Conservation (phyloP, 2,797 vertebrate species). For the Tenualosa thibaudeaui region DNA sequence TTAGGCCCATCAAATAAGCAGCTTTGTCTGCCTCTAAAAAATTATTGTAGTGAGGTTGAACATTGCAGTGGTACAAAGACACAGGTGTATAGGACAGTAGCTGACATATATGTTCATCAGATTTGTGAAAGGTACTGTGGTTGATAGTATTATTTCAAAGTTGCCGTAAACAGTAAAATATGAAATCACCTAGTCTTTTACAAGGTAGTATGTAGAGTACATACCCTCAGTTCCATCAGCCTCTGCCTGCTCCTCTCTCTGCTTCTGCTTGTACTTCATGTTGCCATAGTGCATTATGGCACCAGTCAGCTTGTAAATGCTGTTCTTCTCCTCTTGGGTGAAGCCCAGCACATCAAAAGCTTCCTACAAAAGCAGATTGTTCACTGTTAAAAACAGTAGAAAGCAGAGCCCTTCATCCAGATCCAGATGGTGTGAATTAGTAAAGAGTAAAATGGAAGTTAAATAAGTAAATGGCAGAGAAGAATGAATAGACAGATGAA, state of each 20-base stretch:
- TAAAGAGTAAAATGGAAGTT: no score
- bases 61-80: background rate
- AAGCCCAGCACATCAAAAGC: slow-evolving; percentile 78
- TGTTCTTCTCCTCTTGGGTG: slow-evolving; percentile 78
- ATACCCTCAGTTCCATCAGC: slow-evolving; percentile 83
- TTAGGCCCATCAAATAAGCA: slow-evolving; percentile 66
- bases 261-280: slow-evolving; percentile 84
- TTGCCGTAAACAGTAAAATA: no score
- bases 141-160: no score
- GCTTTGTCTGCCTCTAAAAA: slow-evolving; percentile 62
- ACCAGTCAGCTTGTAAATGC: slow-evolving; percentile 79
- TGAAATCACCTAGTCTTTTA: no score
- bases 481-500: no score
- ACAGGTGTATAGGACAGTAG: no score
- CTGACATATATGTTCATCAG: no score
- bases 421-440: background rate
- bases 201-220: background rate
- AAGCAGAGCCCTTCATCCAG: no score
- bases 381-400: no score
- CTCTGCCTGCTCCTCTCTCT: slow-evolving; percentile 86
- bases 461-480: no score
- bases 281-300: slow-evolving; percentile 85
- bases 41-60: background rate
- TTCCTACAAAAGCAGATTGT: slow-evolving; percentile 51
- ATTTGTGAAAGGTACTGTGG: no score